phyloP scores from a whole-genome alignment of 2,888 invertebrate species.

The Hyppa rectilinea region DNA sequence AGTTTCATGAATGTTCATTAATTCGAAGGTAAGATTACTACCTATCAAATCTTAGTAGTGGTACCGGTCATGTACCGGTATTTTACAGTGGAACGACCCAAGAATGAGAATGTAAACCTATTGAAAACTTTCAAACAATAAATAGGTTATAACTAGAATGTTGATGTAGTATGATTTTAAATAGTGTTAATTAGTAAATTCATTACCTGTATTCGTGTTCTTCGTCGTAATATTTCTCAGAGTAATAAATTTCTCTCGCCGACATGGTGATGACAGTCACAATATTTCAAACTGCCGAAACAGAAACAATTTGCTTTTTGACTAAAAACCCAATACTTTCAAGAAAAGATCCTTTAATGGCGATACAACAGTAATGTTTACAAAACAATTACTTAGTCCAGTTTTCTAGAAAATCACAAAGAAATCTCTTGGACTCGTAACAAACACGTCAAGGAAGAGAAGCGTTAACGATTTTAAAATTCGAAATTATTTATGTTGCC shows the following conservation, averaged over 20 bases:
- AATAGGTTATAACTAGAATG: constrained; percentile 38
- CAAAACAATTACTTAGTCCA: constrained; percentile 29
- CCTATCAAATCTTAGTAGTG: neutral
- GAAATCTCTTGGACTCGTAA: constrained; percentile 50
- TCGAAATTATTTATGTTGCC: constrained; percentile 72
- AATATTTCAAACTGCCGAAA: constrained; percentile 46
- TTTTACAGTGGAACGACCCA: neutral
- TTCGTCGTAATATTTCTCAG: constrained; percentile 98
- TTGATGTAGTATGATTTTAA: no score
- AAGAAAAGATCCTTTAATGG: neutral
- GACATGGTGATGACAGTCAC: constrained; percentile 84
- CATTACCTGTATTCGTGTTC: constrained; percentile 97
- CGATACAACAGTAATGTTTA: constrained; percentile 11
- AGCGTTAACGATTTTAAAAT: constrained; percentile 83
- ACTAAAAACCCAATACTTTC: constrained; percentile 19
- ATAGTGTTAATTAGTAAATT: neutral
- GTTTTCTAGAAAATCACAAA: constrained; percentile 61
- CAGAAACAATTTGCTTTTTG: constrained; percentile 26
- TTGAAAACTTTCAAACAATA: neutral
- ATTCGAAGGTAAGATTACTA: neutral
- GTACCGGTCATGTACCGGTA: neutral
- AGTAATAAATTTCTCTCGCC: constrained; percentile 96
- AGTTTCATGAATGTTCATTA: neutral
- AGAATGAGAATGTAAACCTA: constrained; percentile 9
- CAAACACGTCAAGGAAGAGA: constrained; percentile 66